phyloP scores from a whole-genome alignment of 2,888 invertebrate species.

The Macrosiphum euphorbiae region DNA sequence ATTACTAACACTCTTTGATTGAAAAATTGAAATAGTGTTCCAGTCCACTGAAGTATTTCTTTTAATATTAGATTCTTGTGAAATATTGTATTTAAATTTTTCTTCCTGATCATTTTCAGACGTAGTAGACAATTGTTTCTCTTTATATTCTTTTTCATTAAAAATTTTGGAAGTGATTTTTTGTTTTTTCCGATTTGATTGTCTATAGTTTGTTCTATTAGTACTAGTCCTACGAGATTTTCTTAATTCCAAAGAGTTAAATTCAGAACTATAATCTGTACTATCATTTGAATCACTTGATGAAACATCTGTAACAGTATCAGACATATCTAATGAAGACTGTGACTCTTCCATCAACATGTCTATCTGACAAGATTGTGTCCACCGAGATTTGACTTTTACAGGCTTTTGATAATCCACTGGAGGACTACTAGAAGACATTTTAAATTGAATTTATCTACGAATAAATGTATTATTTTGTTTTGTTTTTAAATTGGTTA shows the following conservation, averaged over 20 bases:
- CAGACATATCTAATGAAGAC: constrained; percentile 56
- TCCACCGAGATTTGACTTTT: constrained; percentile 85
- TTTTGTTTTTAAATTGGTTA: neutral
- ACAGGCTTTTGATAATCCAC: constrained; percentile 75
- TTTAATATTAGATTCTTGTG: neutral
- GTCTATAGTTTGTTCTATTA: constrained; percentile 28
- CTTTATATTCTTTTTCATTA: neutral
- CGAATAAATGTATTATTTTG: neutral
- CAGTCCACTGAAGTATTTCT: neutral
- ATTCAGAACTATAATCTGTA: constrained; percentile 29
- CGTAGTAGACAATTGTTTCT: neutral
- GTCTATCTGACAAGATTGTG: constrained; percentile 82
- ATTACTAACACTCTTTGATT: constrained; percentile 42
- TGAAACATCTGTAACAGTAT: constrained; percentile 43
- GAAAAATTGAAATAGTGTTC: constrained; percentile 1
- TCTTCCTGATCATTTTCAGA: neutral
- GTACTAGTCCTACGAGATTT: constrained; percentile 15
- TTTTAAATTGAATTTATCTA: constrained; percentile 1
- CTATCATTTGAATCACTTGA: constrained; percentile 48
- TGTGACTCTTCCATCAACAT: constrained; percentile 71
- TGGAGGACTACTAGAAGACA: constrained; percentile 35
- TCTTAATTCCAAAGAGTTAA: constrained; percentile 24
- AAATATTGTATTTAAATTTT: neutral
- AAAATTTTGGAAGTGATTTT: neutral
- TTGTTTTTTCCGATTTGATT: constrained; percentile 15